Evolutionary conservation across 2,797 vertebrate genomes (phyloP).

Genomic region (Lycodopsis pacificus): DNA sequence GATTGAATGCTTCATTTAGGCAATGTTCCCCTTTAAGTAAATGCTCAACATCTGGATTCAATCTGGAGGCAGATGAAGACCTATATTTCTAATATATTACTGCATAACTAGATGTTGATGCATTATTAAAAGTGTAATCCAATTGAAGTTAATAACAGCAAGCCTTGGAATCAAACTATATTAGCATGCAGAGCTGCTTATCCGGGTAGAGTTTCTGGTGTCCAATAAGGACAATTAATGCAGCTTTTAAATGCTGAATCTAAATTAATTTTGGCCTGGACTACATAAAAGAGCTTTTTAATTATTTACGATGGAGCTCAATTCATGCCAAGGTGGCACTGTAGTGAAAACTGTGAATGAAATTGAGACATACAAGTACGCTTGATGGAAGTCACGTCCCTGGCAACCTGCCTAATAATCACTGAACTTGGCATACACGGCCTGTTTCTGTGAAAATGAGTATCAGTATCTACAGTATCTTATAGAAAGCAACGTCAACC

Average conservation of each 20-base stretch:
- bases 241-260: not conserved
- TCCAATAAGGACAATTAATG: not conserved
- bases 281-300: conserved; percentile 22
- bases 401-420: conserved; percentile 24
- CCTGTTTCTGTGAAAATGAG: conserved; percentile 18
- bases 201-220: conserved; percentile 4
- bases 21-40: not conserved
- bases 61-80: not conserved
- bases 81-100: not conserved
- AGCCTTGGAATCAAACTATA: not conserved
- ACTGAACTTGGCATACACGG: not conserved
- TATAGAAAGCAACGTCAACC: conserved; percentile 25
- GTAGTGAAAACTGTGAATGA: conserved; percentile 25
- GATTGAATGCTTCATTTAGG: not conserved
- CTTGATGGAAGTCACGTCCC: not conserved
- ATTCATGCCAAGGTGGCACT: conserved; percentile 4
- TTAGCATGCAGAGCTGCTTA: not conserved
- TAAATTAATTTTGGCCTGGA: conserved; percentile 10
- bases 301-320: conserved; percentile 38
- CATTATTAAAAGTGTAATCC: conserved; percentile 1
- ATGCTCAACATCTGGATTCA: conserved; percentile 3
- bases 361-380: conserved; percentile 20
- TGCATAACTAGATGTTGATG: not conserved
- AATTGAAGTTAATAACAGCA: conserved; percentile 8
- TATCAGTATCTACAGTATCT: not conserved